phyloP scores from a whole-genome alignment of 2,888 invertebrate genomes.

The Ectemnius lituratus region DNA sequence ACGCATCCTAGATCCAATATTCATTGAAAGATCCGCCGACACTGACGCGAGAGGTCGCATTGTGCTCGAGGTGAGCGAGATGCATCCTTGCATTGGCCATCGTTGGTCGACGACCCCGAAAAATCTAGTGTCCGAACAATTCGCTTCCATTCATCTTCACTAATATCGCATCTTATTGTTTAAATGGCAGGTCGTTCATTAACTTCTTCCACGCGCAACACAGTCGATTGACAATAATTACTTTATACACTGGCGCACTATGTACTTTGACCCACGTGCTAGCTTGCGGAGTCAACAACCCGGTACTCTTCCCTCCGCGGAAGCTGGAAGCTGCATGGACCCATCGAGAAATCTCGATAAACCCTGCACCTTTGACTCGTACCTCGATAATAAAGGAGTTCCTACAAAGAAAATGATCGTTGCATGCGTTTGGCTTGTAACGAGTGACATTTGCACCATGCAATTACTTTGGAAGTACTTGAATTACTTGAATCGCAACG shows the following conservation, averaged over 20 bases:
- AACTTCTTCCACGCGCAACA: slow-evolving; percentile 16
- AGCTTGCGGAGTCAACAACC: slow-evolving; percentile 51
- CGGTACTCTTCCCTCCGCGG: slow-evolving; percentile 1
- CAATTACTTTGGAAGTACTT: too few species aligned
- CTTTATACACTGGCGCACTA: slow-evolving; percentile 20
- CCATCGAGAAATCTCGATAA: slow-evolving; percentile 36
- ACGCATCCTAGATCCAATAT: too few species aligned
- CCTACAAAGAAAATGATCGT: too few species aligned
- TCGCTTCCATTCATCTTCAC: slow-evolving; percentile 15
- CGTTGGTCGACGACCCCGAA: slow-evolving; percentile 4
- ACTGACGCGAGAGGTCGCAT: too few species aligned
- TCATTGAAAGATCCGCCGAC: too few species aligned
- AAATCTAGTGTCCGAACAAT: background rate
- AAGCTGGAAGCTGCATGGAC: slow-evolving; percentile 25
- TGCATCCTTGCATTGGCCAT: background rate
- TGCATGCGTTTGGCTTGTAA: too few species aligned
- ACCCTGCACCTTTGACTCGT: background rate
- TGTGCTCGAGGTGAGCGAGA: too few species aligned
- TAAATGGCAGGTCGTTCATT: slow-evolving; percentile 24
- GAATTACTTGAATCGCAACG: too few species aligned
- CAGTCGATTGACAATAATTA: slow-evolving; percentile 49
- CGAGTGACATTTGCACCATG: too few species aligned
- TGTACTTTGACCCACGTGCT: slow-evolving; percentile 29
- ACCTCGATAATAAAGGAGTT: too few species aligned
- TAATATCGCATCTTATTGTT: background rate